phyloP scores from a whole-genome alignment of 2,888 invertebrate genomes.

The Lepidonotus clava region DNA sequence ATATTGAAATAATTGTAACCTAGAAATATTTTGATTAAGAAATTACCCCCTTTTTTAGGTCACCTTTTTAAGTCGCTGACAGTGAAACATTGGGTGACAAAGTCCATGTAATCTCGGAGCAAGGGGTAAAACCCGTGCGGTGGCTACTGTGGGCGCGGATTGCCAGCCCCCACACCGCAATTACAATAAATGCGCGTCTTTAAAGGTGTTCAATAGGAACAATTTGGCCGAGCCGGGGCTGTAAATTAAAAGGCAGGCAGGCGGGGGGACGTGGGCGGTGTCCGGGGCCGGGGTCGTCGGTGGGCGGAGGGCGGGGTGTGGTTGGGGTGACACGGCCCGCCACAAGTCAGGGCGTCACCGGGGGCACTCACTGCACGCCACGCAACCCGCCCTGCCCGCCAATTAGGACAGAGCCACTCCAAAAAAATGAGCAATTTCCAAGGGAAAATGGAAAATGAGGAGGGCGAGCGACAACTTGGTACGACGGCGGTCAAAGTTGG shows the following conservation, averaged over 20 bases:
- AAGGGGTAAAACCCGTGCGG: too few species aligned
- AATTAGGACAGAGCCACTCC: conserved; percentile 40
- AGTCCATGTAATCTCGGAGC: too few species aligned
- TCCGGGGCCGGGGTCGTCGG: background rate
- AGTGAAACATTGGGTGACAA: too few species aligned
- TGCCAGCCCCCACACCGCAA: conserved; percentile 5
- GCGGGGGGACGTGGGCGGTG: background rate
- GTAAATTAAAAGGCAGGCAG: conserved; percentile 45
- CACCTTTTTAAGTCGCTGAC: too few species aligned
- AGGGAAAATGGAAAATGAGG: conserved; percentile 23
- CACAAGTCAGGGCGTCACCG: background rate
- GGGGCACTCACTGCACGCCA: background rate
- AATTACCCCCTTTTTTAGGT: too few species aligned
- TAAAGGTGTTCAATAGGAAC: conserved; percentile 50
- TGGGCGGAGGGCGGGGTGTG: background rate
- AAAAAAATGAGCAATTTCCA: conserved; percentile 42
- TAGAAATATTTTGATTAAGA: too few species aligned
- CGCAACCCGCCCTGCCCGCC: conserved; percentile 1
- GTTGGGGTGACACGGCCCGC: background rate
- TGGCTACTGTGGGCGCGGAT: background rate
- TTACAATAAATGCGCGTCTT: conserved; percentile 45
- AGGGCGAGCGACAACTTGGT: background rate
- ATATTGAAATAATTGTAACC: too few species aligned
- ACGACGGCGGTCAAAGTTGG: conserved; percentile 8
- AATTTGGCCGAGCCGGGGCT: conserved; percentile 36